Evolutionary conservation across 2,888 invertebrate species (phyloP).

Genomic region (Rhopalosiphum nymphaeae): DNA sequence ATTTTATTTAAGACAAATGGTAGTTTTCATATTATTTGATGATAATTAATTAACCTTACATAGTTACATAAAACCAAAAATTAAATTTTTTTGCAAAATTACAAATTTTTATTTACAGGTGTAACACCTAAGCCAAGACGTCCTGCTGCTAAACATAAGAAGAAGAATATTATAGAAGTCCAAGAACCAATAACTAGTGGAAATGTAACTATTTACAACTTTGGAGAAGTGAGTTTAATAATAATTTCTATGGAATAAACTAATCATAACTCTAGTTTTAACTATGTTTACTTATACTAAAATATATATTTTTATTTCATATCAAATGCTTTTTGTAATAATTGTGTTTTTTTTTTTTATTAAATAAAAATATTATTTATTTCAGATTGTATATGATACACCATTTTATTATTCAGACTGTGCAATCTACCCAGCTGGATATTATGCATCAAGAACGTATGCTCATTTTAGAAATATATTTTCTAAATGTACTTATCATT

Average conservation of each 20-base stretch:
- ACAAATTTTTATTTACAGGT: conserved; percentile 22
- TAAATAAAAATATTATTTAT: conserved; percentile 35
- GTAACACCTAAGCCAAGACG: conserved; percentile 17
- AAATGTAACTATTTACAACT: conserved; percentile 42
- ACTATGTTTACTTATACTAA: background rate
- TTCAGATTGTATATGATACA: conserved; percentile 76
- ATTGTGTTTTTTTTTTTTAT: background rate
- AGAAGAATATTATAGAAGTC: conserved; percentile 2
- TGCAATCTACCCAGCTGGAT: conserved; percentile 83
- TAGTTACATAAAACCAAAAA: background rate
- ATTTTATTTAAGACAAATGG: background rate
- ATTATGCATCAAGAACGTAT: conserved; percentile 82
- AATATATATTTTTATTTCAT: background rate
- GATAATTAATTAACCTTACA: background rate
- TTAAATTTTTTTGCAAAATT: background rate
- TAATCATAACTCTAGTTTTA: background rate
- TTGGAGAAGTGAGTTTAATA: conserved; percentile 42
- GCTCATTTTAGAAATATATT: conserved; percentile 80
- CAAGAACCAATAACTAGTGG: conserved; percentile 41
- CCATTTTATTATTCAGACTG: conserved; percentile 79
- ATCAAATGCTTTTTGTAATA: background rate
- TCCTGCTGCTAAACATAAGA: conserved; percentile 26
- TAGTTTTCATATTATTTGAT: background rate
- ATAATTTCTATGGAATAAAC: background rate
- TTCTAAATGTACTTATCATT: conserved; percentile 81